Evolutionary conservation across 2,797 vertebrate species (phyloP).

Genomic region (Peromyscus attwateri): DNA sequence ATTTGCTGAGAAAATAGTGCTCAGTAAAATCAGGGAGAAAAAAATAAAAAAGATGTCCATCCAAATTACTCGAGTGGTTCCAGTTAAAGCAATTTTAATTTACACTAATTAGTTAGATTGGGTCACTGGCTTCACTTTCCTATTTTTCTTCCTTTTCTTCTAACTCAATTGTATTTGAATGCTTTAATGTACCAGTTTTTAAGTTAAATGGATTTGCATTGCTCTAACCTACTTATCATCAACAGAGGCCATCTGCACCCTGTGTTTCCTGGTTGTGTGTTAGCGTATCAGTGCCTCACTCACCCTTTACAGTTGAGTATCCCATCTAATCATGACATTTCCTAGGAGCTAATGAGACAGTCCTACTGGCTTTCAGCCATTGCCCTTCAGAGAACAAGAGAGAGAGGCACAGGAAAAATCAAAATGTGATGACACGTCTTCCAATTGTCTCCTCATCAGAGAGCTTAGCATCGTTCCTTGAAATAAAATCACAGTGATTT

Average conservation of each 20-base stretch:
- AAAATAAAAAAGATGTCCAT: conserved; percentile 32
- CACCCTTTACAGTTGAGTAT: neutral
- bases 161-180: neutral
- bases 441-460: conserved; percentile 59
- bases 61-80: conserved; percentile 68
- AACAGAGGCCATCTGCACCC: neutral
- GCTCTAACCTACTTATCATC: neutral
- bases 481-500: conserved; percentile 68
- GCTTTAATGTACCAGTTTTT: neutral
- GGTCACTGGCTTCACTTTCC: neutral
- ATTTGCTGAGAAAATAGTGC: conserved; percentile 76
- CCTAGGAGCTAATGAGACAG: neutral
- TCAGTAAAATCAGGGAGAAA: conserved; percentile 68
- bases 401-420: neutral
- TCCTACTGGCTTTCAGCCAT: neutral
- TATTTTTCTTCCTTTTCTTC: neutral
- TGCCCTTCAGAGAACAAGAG: neutral
- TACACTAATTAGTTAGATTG: conserved; percentile 51
- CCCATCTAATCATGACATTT: neutral
- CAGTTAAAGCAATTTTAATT: conserved; percentile 59
- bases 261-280: neutral
- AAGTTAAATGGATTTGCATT: conserved; percentile 47
- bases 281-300: neutral
- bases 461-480: conserved; percentile 36
- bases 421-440: neutral